Evolutionary conservation across 2,113 vertebrate genomes (phyloP).

Genomic region (Drymodes brunneopygia): DNA sequence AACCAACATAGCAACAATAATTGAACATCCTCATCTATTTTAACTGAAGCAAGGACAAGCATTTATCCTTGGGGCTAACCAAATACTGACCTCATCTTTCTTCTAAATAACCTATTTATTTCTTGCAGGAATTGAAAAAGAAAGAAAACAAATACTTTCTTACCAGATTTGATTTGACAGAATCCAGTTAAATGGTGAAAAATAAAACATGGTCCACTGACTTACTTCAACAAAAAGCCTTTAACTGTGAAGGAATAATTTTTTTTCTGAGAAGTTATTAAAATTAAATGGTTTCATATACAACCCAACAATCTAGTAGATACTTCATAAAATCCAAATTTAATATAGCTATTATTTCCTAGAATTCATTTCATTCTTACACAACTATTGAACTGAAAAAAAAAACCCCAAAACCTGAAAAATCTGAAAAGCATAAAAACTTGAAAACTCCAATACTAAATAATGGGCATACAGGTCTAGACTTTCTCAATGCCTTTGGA

Average conservation of each 20-base stretch:
- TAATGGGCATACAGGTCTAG: background rate
- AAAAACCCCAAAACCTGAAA: background rate
- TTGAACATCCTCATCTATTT: background rate
- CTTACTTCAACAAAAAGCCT: background rate
- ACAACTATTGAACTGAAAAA: background rate
- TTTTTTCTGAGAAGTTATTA: background rate
- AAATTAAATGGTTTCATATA: background rate
- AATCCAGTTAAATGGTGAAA: background rate
- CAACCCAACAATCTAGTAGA: background rate
- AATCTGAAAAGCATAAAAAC: background rate
- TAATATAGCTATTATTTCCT: background rate
- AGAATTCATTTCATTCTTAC: background rate
- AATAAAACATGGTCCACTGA: background rate
- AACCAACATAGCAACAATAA: background rate
- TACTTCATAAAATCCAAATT: background rate
- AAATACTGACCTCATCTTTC: background rate
- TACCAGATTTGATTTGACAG: background rate
- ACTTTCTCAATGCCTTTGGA: background rate
- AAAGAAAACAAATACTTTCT: background rate
- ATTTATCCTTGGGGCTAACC: background rate
- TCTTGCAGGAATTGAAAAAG: background rate
- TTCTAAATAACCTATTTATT: background rate
- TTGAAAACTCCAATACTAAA: background rate
- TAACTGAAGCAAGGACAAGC: background rate
- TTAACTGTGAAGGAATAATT: background rate